Evolutionary conservation across 2,797 vertebrate genomes (phyloP).

Genomic region (Silurus aristotelis): DNA sequence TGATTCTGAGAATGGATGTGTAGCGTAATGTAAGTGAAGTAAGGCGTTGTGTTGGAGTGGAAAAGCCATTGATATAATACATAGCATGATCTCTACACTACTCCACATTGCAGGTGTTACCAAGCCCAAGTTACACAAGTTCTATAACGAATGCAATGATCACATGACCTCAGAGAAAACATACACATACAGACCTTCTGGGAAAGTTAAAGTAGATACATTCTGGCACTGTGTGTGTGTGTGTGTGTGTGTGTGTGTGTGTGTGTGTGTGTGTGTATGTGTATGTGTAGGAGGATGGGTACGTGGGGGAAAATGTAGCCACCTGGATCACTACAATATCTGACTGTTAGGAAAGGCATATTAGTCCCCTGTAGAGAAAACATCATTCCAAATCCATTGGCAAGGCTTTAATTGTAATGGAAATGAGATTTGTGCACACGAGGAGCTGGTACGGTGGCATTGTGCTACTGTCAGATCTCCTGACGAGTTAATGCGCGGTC

Average conservation of each 20-base stretch:
- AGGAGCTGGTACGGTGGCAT: constrained; percentile 60
- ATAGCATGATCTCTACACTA: constrained; percentile 25
- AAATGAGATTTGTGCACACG: constrained; percentile 62
- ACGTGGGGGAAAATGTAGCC: constrained; percentile 56
- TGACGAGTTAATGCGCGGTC: constrained; percentile 61
- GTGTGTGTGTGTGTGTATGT: constrained; percentile 30
- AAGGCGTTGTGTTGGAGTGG: constrained; percentile 24
- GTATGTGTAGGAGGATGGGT: constrained; percentile 37
- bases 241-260: constrained; percentile 23
- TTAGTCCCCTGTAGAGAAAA: constrained; percentile 69
- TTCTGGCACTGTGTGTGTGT: constrained; percentile 41
- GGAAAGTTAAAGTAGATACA: constrained; percentile 48
- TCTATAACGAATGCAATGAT: constrained; percentile 54
- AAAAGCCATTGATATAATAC: constrained; percentile 26
- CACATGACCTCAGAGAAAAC: constrained; percentile 48
- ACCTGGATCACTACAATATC: constrained; percentile 65
- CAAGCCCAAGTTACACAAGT: constrained; percentile 38
- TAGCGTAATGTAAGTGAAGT: constrained; percentile 5
- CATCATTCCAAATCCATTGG: constrained; percentile 63
- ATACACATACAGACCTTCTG: constrained; percentile 46
- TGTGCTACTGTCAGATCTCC: constrained; percentile 63
- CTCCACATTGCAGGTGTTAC: constrained; percentile 23
- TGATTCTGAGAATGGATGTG: not conserved
- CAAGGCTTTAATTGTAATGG: constrained; percentile 71
- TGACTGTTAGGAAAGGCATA: constrained; percentile 62